Conservation (phyloP, 2,113 vertebrate genomes). For the Centropus unirufus region DNA sequence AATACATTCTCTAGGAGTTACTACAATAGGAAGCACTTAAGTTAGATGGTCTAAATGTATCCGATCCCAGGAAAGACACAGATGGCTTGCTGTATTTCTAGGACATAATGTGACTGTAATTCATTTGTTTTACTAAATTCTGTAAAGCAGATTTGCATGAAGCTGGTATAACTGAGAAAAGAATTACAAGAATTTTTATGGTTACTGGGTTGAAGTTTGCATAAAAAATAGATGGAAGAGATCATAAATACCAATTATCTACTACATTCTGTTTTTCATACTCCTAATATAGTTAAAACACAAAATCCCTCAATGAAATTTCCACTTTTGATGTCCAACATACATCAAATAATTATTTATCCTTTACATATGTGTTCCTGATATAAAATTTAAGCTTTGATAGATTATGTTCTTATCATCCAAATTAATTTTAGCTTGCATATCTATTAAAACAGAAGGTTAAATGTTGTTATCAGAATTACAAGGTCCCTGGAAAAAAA, state of each 20-base stretch:
- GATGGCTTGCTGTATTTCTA: neutral
- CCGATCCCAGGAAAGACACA: neutral
- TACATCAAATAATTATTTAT: neutral
- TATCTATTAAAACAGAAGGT: constrained; percentile 27
- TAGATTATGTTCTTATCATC: constrained; percentile 12
- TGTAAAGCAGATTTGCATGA: neutral
- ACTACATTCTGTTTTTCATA: neutral
- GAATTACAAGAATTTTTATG: neutral
- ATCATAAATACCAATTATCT: neutral
- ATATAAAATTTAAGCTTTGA: neutral
- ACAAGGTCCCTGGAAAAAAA: neutral
- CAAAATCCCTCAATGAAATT: neutral
- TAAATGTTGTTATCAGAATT: constrained; percentile 37
- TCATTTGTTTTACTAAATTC: neutral
- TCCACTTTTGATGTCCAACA: neutral
- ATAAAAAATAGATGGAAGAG: neutral
- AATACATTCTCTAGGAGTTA: neutral
- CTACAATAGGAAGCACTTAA: neutral
- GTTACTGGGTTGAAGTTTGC: neutral
- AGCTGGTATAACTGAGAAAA: neutral
- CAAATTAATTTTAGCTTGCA: constrained; percentile 3
- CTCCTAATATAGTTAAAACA: neutral
- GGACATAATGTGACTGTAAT: neutral
- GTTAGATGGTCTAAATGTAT: neutral
- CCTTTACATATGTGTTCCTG: neutral